Conservation (phyloP, 2,888 invertebrate species). For the Eupithecia subfuscata region DNA sequence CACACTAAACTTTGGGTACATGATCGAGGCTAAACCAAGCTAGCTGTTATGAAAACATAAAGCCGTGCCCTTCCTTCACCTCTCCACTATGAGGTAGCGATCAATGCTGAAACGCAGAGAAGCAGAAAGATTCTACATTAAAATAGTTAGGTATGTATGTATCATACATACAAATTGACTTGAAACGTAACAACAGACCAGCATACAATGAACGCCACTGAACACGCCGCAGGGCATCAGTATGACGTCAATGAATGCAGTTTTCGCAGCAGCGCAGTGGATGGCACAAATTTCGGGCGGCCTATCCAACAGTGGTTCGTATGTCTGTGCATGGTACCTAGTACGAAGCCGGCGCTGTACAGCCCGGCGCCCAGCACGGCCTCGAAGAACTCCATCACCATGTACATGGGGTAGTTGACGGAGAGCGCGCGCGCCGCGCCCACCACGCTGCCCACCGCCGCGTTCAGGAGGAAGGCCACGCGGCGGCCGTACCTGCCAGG, state of each 20-base stretch:
- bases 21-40: too few relatives aligned
- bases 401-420: conserved; percentile 61
- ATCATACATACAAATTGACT: too few relatives aligned
- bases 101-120: neutral
- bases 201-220: too few relatives aligned
- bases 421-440: conserved; percentile 73
- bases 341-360: conserved; percentile 72
- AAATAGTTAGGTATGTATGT: too few relatives aligned
- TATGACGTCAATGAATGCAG: neutral
- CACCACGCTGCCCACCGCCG: conserved; percentile 78
- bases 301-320: too few relatives aligned
- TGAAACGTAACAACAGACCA: neutral
- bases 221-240: neutral
- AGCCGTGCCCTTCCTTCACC: neutral
- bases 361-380: conserved; percentile 69
- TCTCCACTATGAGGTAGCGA: neutral
- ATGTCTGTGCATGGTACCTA: conserved; percentile 66
- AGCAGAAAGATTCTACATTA: too few relatives aligned
- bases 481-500: conserved; percentile 82
- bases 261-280: neutral
- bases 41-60: neutral
- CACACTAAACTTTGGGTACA: neutral
- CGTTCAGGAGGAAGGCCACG: conserved; percentile 82
- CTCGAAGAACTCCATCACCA: conserved; percentile 69
- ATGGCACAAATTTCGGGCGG: neutral